Conservation (phyloP, 2,888 invertebrate species). For the Saturnia japonica region DNA sequence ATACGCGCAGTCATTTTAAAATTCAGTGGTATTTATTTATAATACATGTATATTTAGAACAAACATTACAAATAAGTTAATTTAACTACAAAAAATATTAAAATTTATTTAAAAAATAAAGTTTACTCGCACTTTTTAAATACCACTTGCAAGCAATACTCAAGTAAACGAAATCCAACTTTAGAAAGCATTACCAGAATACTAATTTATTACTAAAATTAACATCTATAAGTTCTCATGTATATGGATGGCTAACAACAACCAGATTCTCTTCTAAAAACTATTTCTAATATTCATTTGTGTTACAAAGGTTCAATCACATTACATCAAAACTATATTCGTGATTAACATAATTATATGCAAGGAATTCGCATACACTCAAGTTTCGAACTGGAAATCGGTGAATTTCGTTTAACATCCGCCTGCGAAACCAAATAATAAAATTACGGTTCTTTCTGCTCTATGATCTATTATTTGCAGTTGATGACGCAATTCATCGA, state of each 20-base stretch:
- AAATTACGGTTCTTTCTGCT: not conserved
- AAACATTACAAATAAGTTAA: too few relatives aligned
- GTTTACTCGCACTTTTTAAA: too few relatives aligned
- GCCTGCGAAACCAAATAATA: constrained; percentile 5
- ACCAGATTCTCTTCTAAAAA: not conserved
- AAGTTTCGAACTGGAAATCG: not conserved
- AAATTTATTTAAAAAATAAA: too few relatives aligned
- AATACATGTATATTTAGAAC: too few relatives aligned
- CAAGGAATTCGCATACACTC: not conserved
- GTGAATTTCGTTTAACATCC: not conserved
- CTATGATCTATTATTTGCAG: not conserved
- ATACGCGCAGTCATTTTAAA: too few relatives aligned
- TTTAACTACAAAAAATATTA: too few relatives aligned
- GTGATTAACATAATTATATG: not conserved
- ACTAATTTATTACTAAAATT: too few relatives aligned
- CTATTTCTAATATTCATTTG: not conserved
- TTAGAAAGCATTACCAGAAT: not conserved
- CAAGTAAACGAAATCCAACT: too few relatives aligned
- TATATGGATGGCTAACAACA: not conserved
- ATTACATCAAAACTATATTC: not conserved
- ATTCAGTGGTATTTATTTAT: too few relatives aligned
- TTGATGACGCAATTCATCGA: constrained; percentile 12
- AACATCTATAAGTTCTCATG: too few relatives aligned
- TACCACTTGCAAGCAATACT: too few relatives aligned
- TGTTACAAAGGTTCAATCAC: not conserved